A percentile compares a stretch with the other conserved stretches of the same genome.
Conservation (phyloP, 2,888 invertebrate genomes). For the Agonopterix subpropinquella region DNA sequence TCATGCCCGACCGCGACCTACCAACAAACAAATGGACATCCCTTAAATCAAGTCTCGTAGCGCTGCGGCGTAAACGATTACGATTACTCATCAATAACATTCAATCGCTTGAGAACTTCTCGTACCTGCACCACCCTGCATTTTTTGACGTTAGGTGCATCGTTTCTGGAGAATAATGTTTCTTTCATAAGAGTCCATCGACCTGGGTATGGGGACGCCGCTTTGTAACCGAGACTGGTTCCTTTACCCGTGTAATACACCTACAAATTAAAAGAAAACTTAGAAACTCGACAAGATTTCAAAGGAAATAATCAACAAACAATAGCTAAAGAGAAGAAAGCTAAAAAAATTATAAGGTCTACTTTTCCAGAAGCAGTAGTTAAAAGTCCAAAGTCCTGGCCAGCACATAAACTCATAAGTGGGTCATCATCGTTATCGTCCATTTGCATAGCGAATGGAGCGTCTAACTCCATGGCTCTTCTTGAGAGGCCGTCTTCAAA, state of each 20-base stretch:
- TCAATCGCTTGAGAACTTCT: no score
- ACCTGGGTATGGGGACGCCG: slow-evolving; percentile 65
- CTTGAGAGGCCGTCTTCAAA: slow-evolving; percentile 51
- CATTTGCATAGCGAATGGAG: slow-evolving; percentile 73
- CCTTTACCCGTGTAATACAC: slow-evolving; percentile 93
- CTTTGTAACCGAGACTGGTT: slow-evolving; percentile 88
- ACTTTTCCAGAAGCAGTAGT: slow-evolving; percentile 91
- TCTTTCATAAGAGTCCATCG: slow-evolving; percentile 79
- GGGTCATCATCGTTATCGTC: slow-evolving; percentile 85
- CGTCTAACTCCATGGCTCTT: slow-evolving; percentile 52
- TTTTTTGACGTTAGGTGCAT: slow-evolving; percentile 47
- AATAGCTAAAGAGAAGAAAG: slow-evolving; percentile 1
- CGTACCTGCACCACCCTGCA: slow-evolving; percentile 54
- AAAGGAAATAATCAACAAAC: no score
- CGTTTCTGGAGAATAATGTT: slow-evolving; percentile 54
- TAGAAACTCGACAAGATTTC: no score
- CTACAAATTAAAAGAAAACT: slow-evolving; percentile 28
- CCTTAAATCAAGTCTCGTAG: no score
- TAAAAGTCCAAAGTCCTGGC: slow-evolving; percentile 93
- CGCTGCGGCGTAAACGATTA: no score
- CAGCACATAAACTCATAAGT: slow-evolving; percentile 83
- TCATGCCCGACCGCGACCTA: slow-evolving; percentile 94
- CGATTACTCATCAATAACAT: no score
- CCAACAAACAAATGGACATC: no score
- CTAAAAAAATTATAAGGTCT: slow-evolving; percentile 9